Conservation (phyloP, 2,888 invertebrate species). For the Melikaiella ostensackeni region DNA sequence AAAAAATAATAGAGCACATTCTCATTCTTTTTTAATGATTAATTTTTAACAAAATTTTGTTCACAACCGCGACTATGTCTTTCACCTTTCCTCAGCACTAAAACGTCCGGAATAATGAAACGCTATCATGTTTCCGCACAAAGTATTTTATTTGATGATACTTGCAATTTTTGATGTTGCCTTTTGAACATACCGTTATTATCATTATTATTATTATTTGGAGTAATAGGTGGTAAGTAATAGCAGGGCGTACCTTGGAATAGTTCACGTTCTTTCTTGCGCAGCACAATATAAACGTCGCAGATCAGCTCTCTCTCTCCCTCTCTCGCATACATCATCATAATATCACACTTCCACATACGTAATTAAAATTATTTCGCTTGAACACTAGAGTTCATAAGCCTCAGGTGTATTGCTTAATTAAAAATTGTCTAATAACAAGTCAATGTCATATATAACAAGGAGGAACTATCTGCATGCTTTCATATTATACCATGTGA, state of each 20-base stretch:
- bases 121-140: slow-evolving; percentile 66
- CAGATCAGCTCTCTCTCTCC: slow-evolving; percentile 72
- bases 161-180: slow-evolving; percentile 60
- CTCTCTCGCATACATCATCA: slow-evolving; percentile 53
- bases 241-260: slow-evolving; percentile 77
- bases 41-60: slow-evolving; percentile 35
- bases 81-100: slow-evolving; percentile 79
- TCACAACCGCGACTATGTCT: slow-evolving; percentile 62
- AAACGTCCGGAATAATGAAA: slow-evolving; percentile 77
- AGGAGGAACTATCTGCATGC: slow-evolving; percentile 74
- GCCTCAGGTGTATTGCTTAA: slow-evolving; percentile 73
- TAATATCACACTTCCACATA: slow-evolving; percentile 55
- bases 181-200: slow-evolving; percentile 69
- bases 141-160: slow-evolving; percentile 58
- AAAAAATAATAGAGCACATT: slow-evolving; percentile 51
- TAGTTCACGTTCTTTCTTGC: slow-evolving; percentile 78
- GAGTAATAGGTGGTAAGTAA: slow-evolving; percentile 75
- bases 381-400: slow-evolving; percentile 60
- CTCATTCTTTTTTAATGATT: slow-evolving; percentile 3
- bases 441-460: slow-evolving; percentile 64
- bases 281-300: slow-evolving; percentile 78
- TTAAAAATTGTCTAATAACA: slow-evolving; percentile 70
- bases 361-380: slow-evolving; percentile 56
- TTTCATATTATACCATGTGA: slow-evolving; percentile 59
- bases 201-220: slow-evolving; percentile 69